Evolutionary conservation across 2,888 invertebrate species (phyloP).

Genomic region (Eutolmus rufibarbis): DNA sequence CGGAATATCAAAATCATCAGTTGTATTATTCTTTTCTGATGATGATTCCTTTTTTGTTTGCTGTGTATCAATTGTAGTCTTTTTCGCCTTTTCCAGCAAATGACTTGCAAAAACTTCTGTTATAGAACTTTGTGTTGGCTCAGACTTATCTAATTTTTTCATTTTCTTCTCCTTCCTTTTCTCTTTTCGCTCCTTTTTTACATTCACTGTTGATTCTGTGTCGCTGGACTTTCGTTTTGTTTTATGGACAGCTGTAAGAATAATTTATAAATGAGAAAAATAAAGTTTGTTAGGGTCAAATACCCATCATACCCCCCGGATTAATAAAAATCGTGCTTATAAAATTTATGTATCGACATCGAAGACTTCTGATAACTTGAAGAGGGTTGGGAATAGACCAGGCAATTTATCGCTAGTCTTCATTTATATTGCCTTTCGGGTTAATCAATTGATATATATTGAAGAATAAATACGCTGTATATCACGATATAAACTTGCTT

Average conservation of each 20-base stretch:
- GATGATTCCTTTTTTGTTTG: constrained; percentile 54
- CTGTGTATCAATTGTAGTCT: constrained; percentile 54
- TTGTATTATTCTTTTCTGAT: constrained; percentile 57
- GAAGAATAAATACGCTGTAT: no score
- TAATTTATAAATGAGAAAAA: background rate
- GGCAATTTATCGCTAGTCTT: no score
- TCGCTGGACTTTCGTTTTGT: constrained; percentile 64
- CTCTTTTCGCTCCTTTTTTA: constrained; percentile 58
- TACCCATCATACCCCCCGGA: background rate
- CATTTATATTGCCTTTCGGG: no score
- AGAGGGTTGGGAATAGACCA: no score
- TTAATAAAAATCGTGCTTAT: background rate
- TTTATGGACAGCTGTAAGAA: constrained; percentile 49
- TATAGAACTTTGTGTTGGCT: constrained; percentile 66
- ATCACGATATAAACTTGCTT: no score
- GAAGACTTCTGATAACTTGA: no score
- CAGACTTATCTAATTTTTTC: constrained; percentile 57
- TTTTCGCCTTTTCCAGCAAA: constrained; percentile 64
- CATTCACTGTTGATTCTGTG: constrained; percentile 47
- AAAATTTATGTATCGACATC: no score
- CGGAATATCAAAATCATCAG: constrained; percentile 64
- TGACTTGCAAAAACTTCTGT: constrained; percentile 73
- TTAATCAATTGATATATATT: no score
- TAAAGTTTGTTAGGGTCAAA: background rate
- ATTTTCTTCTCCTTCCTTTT: constrained; percentile 64